Percentiles rank a stretch among this genome's conserved stretches.
phyloP scores from a whole-genome alignment of 2,113 vertebrate species.

The Chroicocephalus ridibundus region DNA sequence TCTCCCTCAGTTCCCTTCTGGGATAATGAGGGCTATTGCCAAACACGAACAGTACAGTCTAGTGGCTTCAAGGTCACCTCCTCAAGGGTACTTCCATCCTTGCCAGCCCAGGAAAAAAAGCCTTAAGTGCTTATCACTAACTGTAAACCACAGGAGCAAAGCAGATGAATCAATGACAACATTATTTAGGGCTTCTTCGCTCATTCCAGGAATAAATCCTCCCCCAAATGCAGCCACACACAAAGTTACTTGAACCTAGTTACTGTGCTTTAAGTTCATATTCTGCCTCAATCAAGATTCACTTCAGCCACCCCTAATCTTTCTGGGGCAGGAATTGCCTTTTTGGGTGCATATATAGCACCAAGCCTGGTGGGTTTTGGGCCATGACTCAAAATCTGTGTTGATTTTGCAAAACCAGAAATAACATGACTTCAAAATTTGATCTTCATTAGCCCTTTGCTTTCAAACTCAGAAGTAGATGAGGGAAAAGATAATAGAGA shows the following conservation, averaged over 20 bases:
- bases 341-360: neutral
- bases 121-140: neutral
- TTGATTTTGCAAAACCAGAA: neutral
- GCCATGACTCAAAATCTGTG: neutral
- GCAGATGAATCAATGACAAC: neutral
- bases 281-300: neutral
- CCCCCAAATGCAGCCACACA: neutral
- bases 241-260: neutral
- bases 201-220: neutral
- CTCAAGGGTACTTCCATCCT: neutral
- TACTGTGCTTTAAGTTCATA: neutral
- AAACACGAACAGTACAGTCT: neutral
- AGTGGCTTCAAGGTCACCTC: slow-evolving; percentile 8
- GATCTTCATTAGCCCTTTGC: neutral
- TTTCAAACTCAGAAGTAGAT: neutral
- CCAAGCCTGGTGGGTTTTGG: neutral
- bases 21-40: neutral
- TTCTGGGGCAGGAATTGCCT: neutral
- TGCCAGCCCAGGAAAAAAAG: neutral
- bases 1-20: neutral
- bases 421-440: neutral
- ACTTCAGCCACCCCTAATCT: neutral
- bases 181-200: neutral
- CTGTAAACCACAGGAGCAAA: neutral
- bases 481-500: neutral